Percentiles rank a stretch among this genome's conserved stretches.
These are phyloP conservation scores for Sorex araneus DNA, from an alignment of 2,113 vertebrate species.

Conservation along the genomic window DNA sequence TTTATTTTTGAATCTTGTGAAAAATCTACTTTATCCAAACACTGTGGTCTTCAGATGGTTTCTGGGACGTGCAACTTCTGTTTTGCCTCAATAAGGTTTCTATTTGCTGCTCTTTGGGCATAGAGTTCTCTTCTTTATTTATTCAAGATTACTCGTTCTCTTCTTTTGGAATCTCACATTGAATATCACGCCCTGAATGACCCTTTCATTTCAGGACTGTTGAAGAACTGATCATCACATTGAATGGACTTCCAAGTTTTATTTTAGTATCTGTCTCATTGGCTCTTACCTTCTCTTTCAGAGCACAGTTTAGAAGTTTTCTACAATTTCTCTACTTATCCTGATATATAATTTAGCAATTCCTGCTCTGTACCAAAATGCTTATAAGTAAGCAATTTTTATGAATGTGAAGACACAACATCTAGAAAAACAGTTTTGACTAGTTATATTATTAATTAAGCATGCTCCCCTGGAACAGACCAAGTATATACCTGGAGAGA, in stretches of 20 bases:
- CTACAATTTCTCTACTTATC: too few relatives aligned
- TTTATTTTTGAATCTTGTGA: too few relatives aligned
- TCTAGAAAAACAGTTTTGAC: too few relatives aligned
- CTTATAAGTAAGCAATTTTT: too few relatives aligned
- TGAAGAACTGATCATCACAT: neutral
- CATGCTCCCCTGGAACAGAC: too few relatives aligned
- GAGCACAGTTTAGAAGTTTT: neutral
- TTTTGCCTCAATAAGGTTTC: neutral
- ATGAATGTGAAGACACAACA: too few relatives aligned
- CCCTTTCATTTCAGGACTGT: neutral
- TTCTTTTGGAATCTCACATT: slow-evolving; percentile 7
- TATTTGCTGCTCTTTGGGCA: neutral
- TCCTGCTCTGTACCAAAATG: too few relatives aligned
- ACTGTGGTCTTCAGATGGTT: neutral
- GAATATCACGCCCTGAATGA: neutral
- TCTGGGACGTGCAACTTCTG: neutral
- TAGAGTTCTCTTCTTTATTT: neutral
- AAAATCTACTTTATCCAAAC: neutral
- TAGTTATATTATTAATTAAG: too few relatives aligned
- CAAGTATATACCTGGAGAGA: too few relatives aligned
- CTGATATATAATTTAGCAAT: too few relatives aligned
- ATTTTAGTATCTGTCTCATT: slow-evolving; percentile 17
- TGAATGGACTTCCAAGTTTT: neutral
- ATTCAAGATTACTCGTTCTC: neutral
- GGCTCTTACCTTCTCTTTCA: slow-evolving; percentile 14